Conservation (phyloP, 2,888 invertebrate genomes). For the Tanypteryx hageni region DNA sequence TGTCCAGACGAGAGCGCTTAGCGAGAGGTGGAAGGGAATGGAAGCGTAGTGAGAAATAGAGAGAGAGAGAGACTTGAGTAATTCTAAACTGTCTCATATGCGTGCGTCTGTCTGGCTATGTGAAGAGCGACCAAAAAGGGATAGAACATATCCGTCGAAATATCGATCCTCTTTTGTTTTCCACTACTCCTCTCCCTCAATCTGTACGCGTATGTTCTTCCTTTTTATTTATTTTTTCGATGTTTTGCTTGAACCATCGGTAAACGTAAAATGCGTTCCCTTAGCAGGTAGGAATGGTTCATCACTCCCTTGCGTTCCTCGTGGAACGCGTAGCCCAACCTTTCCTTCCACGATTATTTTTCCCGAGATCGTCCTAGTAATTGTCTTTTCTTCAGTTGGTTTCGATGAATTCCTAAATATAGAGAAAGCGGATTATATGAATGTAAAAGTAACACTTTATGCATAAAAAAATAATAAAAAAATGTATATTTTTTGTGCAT, state of each 20-base stretch:
- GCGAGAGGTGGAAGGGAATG: neutral
- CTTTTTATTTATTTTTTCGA: neutral
- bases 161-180: neutral
- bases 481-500: no score
- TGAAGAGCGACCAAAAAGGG: neutral
- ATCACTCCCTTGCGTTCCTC: neutral
- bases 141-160: constrained; percentile 10
- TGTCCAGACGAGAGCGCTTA: constrained; percentile 18
- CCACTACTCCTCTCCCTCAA: no score
- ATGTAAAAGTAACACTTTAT: no score
- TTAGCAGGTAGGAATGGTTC: neutral
- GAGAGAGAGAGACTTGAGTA: no score
- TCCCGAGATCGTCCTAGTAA: no score
- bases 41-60: neutral
- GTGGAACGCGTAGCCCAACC: neutral
- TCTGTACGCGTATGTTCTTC: neutral
- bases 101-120: neutral
- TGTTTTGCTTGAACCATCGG: neutral
- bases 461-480: no score
- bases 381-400: no score
- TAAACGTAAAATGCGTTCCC: neutral
- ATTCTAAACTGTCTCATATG: constrained; percentile 8
- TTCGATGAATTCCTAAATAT: no score
- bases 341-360: no score
- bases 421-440: no score